Conservation (phyloP, 2,888 invertebrate species). For the Boloria euphrosyne region DNA sequence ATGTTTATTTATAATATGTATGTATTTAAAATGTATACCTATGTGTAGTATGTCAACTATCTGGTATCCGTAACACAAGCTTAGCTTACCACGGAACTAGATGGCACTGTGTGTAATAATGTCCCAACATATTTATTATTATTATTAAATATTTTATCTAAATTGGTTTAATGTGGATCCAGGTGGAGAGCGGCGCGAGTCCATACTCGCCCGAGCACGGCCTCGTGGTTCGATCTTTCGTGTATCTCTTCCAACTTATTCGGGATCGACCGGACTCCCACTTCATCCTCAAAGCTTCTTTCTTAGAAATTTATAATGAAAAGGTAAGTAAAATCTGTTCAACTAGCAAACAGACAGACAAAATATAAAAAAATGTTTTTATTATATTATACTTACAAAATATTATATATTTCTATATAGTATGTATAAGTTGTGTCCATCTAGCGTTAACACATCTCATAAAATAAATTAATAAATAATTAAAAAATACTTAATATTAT, state of each 20-base stretch:
- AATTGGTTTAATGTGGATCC: constrained; percentile 16
- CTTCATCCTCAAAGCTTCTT: constrained; percentile 94
- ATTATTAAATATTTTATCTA: too few relatives aligned
- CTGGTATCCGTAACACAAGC: too few relatives aligned
- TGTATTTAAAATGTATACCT: too few relatives aligned
- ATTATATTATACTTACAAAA: neutral
- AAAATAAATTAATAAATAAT: too few relatives aligned
- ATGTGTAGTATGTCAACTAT: too few relatives aligned
- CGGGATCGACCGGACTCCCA: constrained; percentile 89
- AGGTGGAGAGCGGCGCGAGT: constrained; percentile 86
- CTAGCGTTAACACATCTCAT: neutral
- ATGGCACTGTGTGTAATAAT: too few relatives aligned
- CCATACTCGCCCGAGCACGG: constrained; percentile 90
- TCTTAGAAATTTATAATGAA: constrained; percentile 98
- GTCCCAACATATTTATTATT: too few relatives aligned
- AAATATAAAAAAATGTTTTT: too few relatives aligned
- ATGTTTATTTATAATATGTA: too few relatives aligned
- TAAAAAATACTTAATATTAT: too few relatives aligned
- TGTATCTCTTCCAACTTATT: constrained; percentile 92
- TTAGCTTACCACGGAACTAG: too few relatives aligned
- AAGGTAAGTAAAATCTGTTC: constrained; percentile 84
- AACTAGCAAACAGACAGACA: too few relatives aligned
- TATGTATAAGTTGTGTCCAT: neutral
- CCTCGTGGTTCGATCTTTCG: constrained; percentile 93
- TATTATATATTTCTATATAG: neutral